Percentiles rank a stretch among this genome's conserved stretches.
These are phyloP conservation scores for Conus canariensis DNA, from an alignment of 2,888 invertebrate genomes.

Conservation along the genomic window DNA sequence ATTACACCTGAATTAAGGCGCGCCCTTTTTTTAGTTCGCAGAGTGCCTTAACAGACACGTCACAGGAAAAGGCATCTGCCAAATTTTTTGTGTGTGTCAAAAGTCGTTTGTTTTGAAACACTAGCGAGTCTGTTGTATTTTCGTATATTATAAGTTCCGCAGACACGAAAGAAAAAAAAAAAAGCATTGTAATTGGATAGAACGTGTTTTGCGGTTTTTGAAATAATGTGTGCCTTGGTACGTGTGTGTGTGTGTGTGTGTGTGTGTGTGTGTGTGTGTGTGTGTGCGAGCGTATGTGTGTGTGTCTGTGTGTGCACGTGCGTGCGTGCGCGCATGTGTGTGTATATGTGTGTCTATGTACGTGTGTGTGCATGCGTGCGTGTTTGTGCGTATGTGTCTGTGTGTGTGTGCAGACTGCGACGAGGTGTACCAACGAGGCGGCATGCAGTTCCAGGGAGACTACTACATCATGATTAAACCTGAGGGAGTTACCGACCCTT, in stretches of 20 bases:
- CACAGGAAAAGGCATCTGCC: too few species aligned
- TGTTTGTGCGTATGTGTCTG: not conserved
- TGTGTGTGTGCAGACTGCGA: slow-evolving; percentile 65
- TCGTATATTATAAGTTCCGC: not conserved
- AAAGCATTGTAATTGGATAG: not conserved
- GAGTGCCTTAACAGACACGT: too few species aligned
- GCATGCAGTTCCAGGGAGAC: slow-evolving; percentile 70
- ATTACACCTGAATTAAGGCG: not conserved
- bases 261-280: slow-evolving; percentile 21
- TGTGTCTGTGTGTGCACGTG: too few species aligned
- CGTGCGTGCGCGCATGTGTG: too few species aligned
- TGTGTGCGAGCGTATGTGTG: not conserved
- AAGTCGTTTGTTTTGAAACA: not conserved
- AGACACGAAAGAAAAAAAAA: not conserved
- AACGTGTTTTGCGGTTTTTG: too few species aligned
- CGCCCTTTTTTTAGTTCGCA: not conserved
- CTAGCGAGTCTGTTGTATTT: not conserved
- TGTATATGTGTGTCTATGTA: too few species aligned
- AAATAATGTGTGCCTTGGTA: not conserved
- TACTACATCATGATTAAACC: slow-evolving; percentile 73
- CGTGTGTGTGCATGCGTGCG: too few species aligned
- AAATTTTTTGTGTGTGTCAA: too few species aligned
- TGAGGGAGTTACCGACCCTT: slow-evolving; percentile 60
- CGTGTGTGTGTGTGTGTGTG: not conserved
- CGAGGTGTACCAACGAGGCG: slow-evolving; percentile 70